Percentiles rank a stretch among this genome's conserved stretches.
Conservation (phyloP, 2,888 invertebrate species). For the Serripes groenlandicus region DNA sequence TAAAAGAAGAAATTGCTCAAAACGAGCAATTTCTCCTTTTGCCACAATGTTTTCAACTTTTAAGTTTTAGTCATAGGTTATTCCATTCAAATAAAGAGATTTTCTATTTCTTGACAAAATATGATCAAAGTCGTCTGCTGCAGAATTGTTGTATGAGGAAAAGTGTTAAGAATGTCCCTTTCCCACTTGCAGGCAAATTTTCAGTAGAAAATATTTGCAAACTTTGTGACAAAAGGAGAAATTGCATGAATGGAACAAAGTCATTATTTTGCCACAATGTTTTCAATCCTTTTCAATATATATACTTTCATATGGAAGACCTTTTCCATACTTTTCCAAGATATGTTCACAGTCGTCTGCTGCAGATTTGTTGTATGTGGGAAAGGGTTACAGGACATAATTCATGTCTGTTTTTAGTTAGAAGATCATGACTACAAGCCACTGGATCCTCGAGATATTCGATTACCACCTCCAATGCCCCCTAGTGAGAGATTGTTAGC, state of each 20-base stretch:
- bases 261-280: not conserved
- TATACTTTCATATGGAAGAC: no score
- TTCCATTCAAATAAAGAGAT: no score
- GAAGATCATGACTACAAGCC: constrained; percentile 96
- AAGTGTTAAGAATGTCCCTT: no score
- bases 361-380: not conserved
- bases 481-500: constrained; percentile 96
- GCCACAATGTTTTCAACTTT: not conserved
- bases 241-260: not conserved
- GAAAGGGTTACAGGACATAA: not conserved
- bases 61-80: no score
- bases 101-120: no score
- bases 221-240: not conserved
- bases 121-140: no score
- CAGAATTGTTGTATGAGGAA: no score
- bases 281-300: not conserved
- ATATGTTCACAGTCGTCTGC: no score
- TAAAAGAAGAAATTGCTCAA: not conserved
- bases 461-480: constrained; percentile 97
- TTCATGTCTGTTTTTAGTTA: constrained; percentile 87
- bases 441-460: constrained; percentile 95
- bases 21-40: not conserved
- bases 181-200: no score
- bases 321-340: no score
- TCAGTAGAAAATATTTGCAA: not conserved